Conservation (phyloP, 37 sponge, comb jelly and placozoan genomes). For the Aphrocallistes beatrix region DNA sequence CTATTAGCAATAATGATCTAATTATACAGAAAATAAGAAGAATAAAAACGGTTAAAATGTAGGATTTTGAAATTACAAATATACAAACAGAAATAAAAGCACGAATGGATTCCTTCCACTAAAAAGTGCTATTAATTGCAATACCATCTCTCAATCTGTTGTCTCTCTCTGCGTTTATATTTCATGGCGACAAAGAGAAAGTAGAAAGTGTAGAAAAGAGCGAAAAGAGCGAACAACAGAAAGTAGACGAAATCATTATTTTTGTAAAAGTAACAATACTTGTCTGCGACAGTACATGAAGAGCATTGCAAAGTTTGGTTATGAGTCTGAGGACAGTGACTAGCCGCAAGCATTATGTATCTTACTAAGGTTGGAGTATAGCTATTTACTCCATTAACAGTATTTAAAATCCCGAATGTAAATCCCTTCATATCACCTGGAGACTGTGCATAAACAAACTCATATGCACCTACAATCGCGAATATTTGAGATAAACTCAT, state of each 20-base stretch:
- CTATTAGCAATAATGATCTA: too few relatives aligned
- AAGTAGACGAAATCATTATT: not conserved
- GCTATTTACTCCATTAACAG: not conserved
- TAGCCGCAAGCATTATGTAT: not conserved
- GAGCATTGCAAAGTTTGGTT: not conserved
- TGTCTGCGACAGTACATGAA: not conserved
- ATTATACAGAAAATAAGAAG: too few relatives aligned
- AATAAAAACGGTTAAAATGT: too few relatives aligned
- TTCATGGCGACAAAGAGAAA: not conserved
- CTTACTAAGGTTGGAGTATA: not conserved
- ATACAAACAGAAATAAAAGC: too few relatives aligned
- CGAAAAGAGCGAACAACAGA: not conserved
- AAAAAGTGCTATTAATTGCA: not conserved
- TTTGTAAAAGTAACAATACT: not conserved
- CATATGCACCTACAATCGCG: not conserved
- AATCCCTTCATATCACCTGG: not conserved
- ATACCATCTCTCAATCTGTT: not conserved
- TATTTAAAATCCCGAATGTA: not conserved
- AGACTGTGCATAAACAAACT: conserved; percentile 10
- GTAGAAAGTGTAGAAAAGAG: not conserved
- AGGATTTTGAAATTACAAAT: too few relatives aligned
- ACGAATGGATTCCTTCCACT: too few relatives aligned
- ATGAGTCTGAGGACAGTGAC: not conserved
- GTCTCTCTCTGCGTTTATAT: not conserved
- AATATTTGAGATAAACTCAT: not conserved